A percentile compares a stretch with the other conserved stretches of the same genome.
These are phyloP conservation scores for Notodonta ziczac DNA, from an alignment of 2,888 invertebrate genomes.

Conservation along the genomic window DNA sequence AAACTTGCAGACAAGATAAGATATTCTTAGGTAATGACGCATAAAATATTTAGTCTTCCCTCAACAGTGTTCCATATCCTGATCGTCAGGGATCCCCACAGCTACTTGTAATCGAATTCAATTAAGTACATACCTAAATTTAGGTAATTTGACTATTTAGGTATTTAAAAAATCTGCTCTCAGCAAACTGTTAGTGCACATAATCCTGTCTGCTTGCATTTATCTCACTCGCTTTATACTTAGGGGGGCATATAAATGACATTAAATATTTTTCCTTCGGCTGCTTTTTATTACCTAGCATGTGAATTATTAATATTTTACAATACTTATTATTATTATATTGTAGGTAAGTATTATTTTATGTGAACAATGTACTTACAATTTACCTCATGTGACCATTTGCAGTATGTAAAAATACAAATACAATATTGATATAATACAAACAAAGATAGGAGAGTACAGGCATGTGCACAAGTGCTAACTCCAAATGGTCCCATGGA, in stretches of 20 bases:
- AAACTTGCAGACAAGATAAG: constrained; percentile 35
- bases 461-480: constrained; percentile 12
- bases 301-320: not conserved
- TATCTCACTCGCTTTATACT: constrained; percentile 71
- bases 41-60: constrained; percentile 57
- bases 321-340: constrained; percentile 7
- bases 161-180: constrained; percentile 61
- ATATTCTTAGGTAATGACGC: constrained; percentile 38
- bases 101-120: constrained; percentile 33
- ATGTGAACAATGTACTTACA: constrained; percentile 54
- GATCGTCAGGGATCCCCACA: constrained; percentile 32
- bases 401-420: constrained; percentile 21
- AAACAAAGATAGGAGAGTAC: not conserved
- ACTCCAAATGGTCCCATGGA: constrained; percentile 54
- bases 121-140: constrained; percentile 20
- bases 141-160: constrained; percentile 17
- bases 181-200: constrained; percentile 71
- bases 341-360: constrained; percentile 34
- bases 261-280: constrained; percentile 68
- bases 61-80: constrained; percentile 50
- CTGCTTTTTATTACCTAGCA: constrained; percentile 60
- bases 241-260: constrained; percentile 65
- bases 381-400: constrained; percentile 46
- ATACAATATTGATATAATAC: constrained; percentile 8
- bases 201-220: constrained; percentile 74